Evolutionary conservation across 2,888 invertebrate genomes (phyloP).

Genomic region (Stenoptilia bipunctidactyla): DNA sequence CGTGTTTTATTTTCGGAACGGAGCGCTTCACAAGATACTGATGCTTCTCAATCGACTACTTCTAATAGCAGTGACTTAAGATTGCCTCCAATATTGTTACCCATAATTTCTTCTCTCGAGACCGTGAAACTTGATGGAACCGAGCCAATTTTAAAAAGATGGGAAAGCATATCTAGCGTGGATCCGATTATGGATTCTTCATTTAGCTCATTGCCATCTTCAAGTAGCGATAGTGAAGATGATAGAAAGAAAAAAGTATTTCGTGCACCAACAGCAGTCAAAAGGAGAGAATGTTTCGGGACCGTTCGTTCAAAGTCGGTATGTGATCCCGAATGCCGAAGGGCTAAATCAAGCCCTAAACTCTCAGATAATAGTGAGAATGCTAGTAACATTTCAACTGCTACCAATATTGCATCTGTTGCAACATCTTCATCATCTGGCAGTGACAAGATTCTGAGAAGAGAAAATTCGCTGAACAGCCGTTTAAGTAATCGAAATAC

Average conservation of each 20-base stretch:
- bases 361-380: constrained; percentile 53
- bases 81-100: constrained; percentile 79
- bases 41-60: constrained; percentile 72
- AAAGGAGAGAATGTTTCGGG: constrained; percentile 49
- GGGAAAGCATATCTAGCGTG: constrained; percentile 77
- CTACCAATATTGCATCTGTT: constrained; percentile 51
- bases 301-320: constrained; percentile 59
- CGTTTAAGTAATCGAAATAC: constrained; percentile 49
- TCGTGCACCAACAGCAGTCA: constrained; percentile 50
- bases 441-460: constrained; percentile 48
- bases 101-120: constrained; percentile 76
- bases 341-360: constrained; percentile 32
- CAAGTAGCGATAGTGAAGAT: constrained; percentile 60
- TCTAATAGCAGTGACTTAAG: constrained; percentile 73
- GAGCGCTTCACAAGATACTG: constrained; percentile 74
- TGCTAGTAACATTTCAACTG: constrained; percentile 52
- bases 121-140: constrained; percentile 52
- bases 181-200: constrained; percentile 80
- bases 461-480: constrained; percentile 50
- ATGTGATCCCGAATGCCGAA: constrained; percentile 57
- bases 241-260: constrained; percentile 43
- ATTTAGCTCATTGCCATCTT: constrained; percentile 70
- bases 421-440: constrained; percentile 60
- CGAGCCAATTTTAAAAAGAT: constrained; percentile 58
- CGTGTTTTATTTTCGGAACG: constrained; percentile 65